Base-by-base conservation (phyloP, 2,888 invertebrate genomes). In the Orchesella flavescens region DNA sequence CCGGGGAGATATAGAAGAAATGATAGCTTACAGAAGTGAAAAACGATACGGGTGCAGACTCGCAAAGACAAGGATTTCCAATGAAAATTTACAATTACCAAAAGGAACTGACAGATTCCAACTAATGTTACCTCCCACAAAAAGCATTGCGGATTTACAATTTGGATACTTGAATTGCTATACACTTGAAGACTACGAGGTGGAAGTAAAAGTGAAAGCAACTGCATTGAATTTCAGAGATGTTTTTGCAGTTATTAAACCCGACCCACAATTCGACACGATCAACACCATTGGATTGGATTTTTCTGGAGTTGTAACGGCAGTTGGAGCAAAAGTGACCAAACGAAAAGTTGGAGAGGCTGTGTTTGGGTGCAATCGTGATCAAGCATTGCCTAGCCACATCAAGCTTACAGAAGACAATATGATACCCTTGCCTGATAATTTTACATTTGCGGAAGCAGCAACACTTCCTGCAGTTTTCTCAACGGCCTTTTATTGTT, bases 181-280 rank as follows among this genome's bases (percentile, higher is more conserved):
- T 15, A 49, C 21, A 1, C 23, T 82, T 15, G 63, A 24, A 17
- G 82, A 76, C 0, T 44, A 69, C 15, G 75, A 77, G 10, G 55
- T 83, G 49, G 83, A 83, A 49, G 57, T 83, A 2, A 34, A 83
- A n/a, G 59, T 77, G 12, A 65, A 77, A 46, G 83, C 77, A 1
- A 19, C 15, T 10, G 77, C 76, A 3, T 34, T 83, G 3, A 83
- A 83, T 43, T 83, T 77, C 23, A 49, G 76, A 13, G 83, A 83
- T 17, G 57, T 83, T 5, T 83, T 83, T 46, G 43, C 71, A 1
- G 77, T 83, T 5, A 24, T 83, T 0, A 83, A 83, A 34, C 83
- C 83, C 0, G 46, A 24, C n/a, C 34, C 65, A 1, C 57, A 78
- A 43, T 83, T 83, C 49, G 83, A 83, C 1, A 66, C 72, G 4